These are phyloP conservation scores for Pelochelys cantorii DNA, from an alignment of 2,797 vertebrate species.

Conservation along the genomic window DNA sequence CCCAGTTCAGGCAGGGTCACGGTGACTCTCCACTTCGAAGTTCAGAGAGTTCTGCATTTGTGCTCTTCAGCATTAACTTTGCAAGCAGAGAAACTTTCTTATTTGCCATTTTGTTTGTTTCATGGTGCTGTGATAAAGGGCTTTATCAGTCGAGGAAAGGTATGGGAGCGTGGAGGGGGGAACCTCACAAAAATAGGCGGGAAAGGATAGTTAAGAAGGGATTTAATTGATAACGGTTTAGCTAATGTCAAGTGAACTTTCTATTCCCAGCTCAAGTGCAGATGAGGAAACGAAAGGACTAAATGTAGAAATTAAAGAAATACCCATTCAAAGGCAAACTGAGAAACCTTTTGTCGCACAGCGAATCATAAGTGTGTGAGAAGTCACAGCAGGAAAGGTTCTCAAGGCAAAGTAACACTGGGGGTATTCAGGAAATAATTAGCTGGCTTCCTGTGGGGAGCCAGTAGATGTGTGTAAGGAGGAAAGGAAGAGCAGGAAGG, in stretches of 20 bases:
- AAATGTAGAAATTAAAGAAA: conserved; percentile 69
- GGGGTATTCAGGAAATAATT: conserved; percentile 74
- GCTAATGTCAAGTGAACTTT: conserved; percentile 69
- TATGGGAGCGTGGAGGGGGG: neutral
- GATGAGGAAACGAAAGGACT: conserved; percentile 52
- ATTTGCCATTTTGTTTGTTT: neutral
- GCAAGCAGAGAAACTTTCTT: neutral
- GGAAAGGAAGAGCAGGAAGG: conserved; percentile 55
- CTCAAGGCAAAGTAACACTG: conserved; percentile 70
- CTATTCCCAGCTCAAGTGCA: conserved; percentile 63
- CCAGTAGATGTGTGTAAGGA: conserved; percentile 15
- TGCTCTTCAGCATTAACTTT: neutral
- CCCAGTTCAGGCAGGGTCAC: neutral
- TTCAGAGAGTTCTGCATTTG: neutral
- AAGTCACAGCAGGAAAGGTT: conserved; percentile 66
- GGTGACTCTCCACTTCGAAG: neutral
- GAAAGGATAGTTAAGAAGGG: conserved; percentile 42
- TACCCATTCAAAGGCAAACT: conserved; percentile 69
- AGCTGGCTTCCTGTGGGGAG: conserved; percentile 65
- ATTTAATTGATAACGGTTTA: conserved; percentile 73
- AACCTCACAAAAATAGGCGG: neutral
- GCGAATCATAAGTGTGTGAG: conserved; percentile 60
- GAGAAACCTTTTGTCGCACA: conserved; percentile 71
- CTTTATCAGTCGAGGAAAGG: conserved; percentile 22
- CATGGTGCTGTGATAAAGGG: neutral